Base-by-base conservation (phyloP, 1,140 invertebrate genomes). In the Aphelenchoides avenae region DNA sequence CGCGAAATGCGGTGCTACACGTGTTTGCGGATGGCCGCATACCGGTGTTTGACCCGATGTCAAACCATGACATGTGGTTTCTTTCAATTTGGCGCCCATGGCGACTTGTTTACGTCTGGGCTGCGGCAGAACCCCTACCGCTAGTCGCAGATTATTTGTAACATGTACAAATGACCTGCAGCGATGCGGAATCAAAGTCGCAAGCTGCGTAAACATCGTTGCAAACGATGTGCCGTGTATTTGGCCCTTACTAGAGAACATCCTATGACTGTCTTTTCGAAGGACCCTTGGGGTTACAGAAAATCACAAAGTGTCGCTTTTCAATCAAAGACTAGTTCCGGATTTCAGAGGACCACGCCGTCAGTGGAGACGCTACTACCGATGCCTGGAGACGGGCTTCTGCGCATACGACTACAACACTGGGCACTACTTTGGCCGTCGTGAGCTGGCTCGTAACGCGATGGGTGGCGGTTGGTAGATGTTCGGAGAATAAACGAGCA, bases 381-480 rank as follows among this genome's bases (percentile, higher is more conserved):
- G 43, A 24, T 46, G 43, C 43, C 34, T 46, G 43, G 24, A 46
- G 5, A 4, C 43, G 5, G 43, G 43, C n/a, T 46, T 20, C 34
- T 46, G 43, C n/a, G 26, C 43, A 11, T 46, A 46, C n/a, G 43
- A 46, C 24, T 46, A 46, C 13, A 30, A 46, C 11, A 46, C 43
- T 46, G 43, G 43, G 11, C 43, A 46, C 43, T 46, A 46, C n/a
- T 46, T 46, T 46, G 43, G 43, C 34, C 43, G 43, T 29, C 43
- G 43, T 3, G 43, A 46, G 34, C 13, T 46, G 3, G 34, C 29
- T 13, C 15, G n/a, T 3, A 46, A 30, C 26, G 18, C 13, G 13
- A 18, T 13, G 13, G 34, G 34, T 13, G 34, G 34, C 18, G 34
- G 34, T 36, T 13, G 34, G 13, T 13, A 18, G 18, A 36, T 36